Evolutionary conservation across 2,888 invertebrate genomes (phyloP).

Genomic region (Lamproptera curius): DNA sequence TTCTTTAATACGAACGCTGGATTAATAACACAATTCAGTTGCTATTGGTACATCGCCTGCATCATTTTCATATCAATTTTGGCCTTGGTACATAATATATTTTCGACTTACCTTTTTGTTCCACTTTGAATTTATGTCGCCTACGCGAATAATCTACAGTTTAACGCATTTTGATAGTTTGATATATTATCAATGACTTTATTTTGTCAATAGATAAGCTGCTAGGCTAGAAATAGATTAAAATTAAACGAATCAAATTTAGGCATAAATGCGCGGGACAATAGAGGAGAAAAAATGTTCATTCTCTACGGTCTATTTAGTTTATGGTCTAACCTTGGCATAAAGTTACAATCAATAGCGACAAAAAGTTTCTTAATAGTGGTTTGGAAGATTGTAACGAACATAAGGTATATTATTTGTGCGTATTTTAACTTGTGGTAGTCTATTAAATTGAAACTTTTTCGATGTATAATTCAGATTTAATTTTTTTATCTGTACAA

Average conservation of each 20-base stretch:
- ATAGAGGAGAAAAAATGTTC: slow-evolving; percentile 1
- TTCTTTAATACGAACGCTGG: too few relatives aligned
- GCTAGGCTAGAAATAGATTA: background rate
- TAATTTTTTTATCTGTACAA: too few relatives aligned
- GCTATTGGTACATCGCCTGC: too few relatives aligned
- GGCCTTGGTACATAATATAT: too few relatives aligned
- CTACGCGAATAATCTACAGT: too few relatives aligned
- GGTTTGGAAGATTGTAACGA: background rate
- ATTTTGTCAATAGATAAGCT: background rate
- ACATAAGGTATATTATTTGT: background rate
- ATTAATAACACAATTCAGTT: too few relatives aligned
- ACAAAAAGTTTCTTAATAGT: slow-evolving; percentile 10
- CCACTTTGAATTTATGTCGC: background rate
- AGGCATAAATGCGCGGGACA: slow-evolving; percentile 1
- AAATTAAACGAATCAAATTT: slow-evolving; percentile 6
- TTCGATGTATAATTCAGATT: too few relatives aligned
- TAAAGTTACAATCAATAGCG: slow-evolving; percentile 3
- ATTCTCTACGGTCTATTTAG: slow-evolving; percentile 17
- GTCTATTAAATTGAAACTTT: background rate
- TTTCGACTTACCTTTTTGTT: background rate
- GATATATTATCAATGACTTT: background rate
- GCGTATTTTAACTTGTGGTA: background rate
- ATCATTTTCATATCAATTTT: too few relatives aligned
- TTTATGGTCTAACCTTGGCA: slow-evolving; percentile 20
- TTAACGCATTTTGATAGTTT: background rate